Base-by-base conservation (phyloP, 2,888 invertebrate genomes). In the Coelinius sp. region DNA sequence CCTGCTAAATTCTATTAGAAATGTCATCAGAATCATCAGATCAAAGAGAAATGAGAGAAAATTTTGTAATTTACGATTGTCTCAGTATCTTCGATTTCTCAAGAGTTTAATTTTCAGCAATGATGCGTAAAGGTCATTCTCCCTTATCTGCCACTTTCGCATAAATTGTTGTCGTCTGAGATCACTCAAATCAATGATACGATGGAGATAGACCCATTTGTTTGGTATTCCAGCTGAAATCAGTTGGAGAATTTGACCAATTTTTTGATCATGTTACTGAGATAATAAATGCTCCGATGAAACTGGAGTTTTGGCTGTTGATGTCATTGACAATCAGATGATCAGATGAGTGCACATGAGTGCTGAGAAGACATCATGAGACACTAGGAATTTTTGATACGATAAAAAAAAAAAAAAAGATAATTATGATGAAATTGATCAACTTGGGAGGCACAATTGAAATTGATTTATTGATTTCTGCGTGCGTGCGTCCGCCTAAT, bases 191-290 rank as follows among this genome's bases (percentile, higher is more conserved):
- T 86, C 86, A 77, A 83, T 79, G 77, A 84, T 77, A 74, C 82
- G 83, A 78, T 83, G 81, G 73, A 86, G 82, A 76, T 83, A 77
- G 25, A 79, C 80, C 85, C 84, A 85, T 77, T 85, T 82, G 79
- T 80, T 80, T 73, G 86, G 82, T 77, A 81, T 82, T 83, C 76
- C 76, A 77, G 83, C 87, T 86, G 85, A 75, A 86, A 86, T 85
- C 75, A 80, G 78, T 80, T 63, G 67, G 46, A 71, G 46, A 67
- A 59, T 70, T 8, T 14, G 12, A 8, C 44, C 8, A 44, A n/a
- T 6, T 41, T 6, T 1, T 41, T 41, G 41, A 12, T 41, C n/a
- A 41, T 31, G n/a, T n/a, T n/a, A n/a, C 7, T 41, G 41, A 6
- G 41, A 41, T n/a, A 41, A 41, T n/a, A 27, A 53, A 53, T 53